Percentiles rank a stretch among this genome's conserved stretches.
phyloP scores from a whole-genome alignment of 1,140 invertebrate species.

The Drosophila bocki region DNA sequence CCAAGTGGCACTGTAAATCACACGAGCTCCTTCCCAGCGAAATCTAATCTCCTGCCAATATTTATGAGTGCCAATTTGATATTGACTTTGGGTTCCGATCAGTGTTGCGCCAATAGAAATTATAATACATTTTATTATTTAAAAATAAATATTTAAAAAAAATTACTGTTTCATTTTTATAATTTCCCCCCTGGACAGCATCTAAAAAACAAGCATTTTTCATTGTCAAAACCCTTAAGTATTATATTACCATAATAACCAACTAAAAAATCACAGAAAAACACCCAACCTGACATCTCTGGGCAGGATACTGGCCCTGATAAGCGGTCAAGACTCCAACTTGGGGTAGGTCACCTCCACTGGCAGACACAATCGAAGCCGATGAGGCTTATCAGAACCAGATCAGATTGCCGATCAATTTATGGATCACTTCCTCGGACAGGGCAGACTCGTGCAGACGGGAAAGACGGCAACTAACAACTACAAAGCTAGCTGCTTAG shows the following conservation, averaged over 20 bases:
- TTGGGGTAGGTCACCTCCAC: slow-evolving; percentile 26
- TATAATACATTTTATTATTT: neutral
- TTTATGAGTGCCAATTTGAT: slow-evolving; percentile 17
- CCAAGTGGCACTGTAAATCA: slow-evolving; percentile 27
- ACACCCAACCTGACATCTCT: neutral
- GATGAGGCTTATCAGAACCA: slow-evolving; percentile 18
- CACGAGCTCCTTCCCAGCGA: neutral
- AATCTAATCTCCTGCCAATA: slow-evolving; percentile 28
- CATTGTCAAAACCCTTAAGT: neutral
- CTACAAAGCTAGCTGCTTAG: neutral
- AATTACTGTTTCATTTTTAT: neutral
- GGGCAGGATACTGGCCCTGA: neutral
- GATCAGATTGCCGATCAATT: slow-evolving; percentile 23
- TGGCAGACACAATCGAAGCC: slow-evolving; percentile 5
- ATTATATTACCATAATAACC: neutral
- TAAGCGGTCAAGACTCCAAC: neutral
- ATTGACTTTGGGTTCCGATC: neutral
- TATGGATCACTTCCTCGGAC: slow-evolving; percentile 36
- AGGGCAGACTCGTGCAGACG: neutral
- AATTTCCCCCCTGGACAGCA: neutral
- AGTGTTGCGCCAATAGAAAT: neutral
- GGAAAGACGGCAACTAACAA: neutral
- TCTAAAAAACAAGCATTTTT: neutral
- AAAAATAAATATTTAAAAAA: neutral
- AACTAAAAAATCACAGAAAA: neutral